Evolutionary conservation across 2,888 invertebrate species (phyloP).

Genomic region (Conus canariensis): DNA sequence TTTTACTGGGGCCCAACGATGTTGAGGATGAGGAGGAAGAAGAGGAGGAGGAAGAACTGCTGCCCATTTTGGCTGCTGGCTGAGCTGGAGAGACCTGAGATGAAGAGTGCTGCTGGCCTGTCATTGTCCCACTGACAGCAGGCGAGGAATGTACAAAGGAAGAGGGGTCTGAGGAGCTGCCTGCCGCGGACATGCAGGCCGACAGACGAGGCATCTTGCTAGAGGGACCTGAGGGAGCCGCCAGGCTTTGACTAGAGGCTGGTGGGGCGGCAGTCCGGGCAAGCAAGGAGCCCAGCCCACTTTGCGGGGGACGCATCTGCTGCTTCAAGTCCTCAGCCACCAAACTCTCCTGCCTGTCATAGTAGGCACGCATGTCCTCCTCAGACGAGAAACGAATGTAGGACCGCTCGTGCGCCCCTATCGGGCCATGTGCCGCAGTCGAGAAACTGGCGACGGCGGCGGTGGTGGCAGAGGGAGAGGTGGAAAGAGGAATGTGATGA

Average conservation of each 20-base stretch:
- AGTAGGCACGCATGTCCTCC: slow-evolving; percentile 38
- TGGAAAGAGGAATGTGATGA: slow-evolving; percentile 29
- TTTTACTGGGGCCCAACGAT: background rate
- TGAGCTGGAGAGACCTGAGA: slow-evolving; percentile 47
- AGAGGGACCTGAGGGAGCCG: background rate
- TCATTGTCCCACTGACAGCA: background rate
- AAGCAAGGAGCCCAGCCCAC: background rate
- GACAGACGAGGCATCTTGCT: slow-evolving; percentile 35
- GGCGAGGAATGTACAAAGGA: slow-evolving; percentile 55
- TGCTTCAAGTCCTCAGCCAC: slow-evolving; percentile 38
- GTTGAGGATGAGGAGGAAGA: background rate
- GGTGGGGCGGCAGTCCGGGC: background rate
- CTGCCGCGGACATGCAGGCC: background rate
- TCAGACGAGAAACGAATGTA: background rate
- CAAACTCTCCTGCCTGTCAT: slow-evolving; percentile 22
- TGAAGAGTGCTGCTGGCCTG: slow-evolving; percentile 39
- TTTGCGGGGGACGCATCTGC: slow-evolving; percentile 21
- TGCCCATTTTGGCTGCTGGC: slow-evolving; percentile 30
- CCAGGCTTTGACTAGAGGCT: slow-evolving; percentile 12
- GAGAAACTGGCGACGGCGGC: background rate
- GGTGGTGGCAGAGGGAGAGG: background rate
- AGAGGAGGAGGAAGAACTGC: slow-evolving; percentile 29
- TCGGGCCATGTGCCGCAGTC: background rate
- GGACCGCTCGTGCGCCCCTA: background rate
- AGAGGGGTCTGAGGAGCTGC: slow-evolving; percentile 38